Evolutionary conservation across 2,888 invertebrate species (phyloP), one percentile per base, ranked within the genome.

Genomic region (Ferdinandea cuprea): DNA sequence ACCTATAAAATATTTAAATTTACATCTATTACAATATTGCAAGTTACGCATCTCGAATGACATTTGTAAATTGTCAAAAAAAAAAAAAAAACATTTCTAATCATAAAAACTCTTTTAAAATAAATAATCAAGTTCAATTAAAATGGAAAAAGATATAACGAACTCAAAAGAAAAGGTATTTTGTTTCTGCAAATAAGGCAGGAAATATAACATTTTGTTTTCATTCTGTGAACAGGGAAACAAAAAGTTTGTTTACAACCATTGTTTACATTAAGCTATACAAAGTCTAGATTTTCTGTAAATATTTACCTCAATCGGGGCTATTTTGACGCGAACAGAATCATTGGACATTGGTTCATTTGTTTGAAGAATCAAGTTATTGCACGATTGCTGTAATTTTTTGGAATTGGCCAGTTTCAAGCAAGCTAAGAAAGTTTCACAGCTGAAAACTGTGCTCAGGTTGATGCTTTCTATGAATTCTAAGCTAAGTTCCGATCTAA

Each of bases 361-460:
- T 0, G 88, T 87, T 8, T 72, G 61, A 40, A 90, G 50, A 1
- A 79, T 71, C n/a, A 91, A 72, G 32, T 88, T 88, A 65, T 89
- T 90, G 37, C 88, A 87, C 4, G 91, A 91, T 52, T 87, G 87
- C 6, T 86, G 77, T n/a, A 88, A 65, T 25, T 86, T 87, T 40
- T 86, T 87, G 1, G 91, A 88, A 68, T 89, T 90, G 40, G 88
- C 86, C 63, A 91, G 66, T 83, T 91, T 91, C 0, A 91, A 83
- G 42, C 89, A 87, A 6, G 91, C 88, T 28, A 91, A 35, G 28
- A 91, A 88, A 46, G 90, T 89, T 71, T 90, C 89, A 48, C 90
- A 89, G 85, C 89, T 91, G 73, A 88, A 91, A 1, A 91, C 87
- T 0, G 87, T 87, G 6, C 87, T 79, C 1, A 91, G 86, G 78